A percentile compares a stretch with the other conserved stretches of the same genome.
Conservation (phyloP, 2,113 vertebrate genomes). For the Triplophysa rosa region DNA sequence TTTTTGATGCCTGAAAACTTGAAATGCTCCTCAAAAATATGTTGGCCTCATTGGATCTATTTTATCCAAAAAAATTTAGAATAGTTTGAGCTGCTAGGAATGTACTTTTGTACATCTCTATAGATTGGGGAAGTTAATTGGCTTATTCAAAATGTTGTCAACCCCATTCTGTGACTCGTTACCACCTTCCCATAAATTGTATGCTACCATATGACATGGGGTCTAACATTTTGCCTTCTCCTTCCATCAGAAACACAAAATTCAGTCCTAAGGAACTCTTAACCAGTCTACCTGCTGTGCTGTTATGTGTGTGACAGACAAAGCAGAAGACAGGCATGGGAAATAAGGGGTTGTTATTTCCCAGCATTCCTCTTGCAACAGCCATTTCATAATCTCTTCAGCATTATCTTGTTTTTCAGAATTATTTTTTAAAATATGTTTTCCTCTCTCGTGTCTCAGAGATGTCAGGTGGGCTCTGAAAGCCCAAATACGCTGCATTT, state of each 20-base stretch:
- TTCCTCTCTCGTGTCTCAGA: conserved; percentile 36
- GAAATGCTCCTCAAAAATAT: no score
- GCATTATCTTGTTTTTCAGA: conserved; percentile 11
- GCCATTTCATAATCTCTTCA: not conserved
- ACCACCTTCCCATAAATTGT: conserved; percentile 10
- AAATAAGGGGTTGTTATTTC: not conserved
- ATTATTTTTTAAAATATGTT: conserved; percentile 55
- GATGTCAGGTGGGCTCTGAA: conserved; percentile 51
- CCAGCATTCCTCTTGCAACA: conserved; percentile 30
- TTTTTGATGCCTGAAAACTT: no score
- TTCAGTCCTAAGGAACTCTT: conserved; percentile 2
- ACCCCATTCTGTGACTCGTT: no score
- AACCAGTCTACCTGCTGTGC: conserved; percentile 32
- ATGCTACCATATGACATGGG: not conserved
- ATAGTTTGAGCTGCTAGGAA: no score
- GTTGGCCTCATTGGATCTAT: no score
- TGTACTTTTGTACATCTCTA: no score
- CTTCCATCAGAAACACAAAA: conserved; percentile 6
- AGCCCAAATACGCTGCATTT: conserved; percentile 65
- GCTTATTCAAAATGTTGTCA: no score
- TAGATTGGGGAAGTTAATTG: no score
- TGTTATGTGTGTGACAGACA: conserved; percentile 18
- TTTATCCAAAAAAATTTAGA: no score
- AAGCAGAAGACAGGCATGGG: not conserved
- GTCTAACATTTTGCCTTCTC: conserved; percentile 7